Conservation (phyloP, 2,113 vertebrate species). For the Aythya baeri region DNA sequence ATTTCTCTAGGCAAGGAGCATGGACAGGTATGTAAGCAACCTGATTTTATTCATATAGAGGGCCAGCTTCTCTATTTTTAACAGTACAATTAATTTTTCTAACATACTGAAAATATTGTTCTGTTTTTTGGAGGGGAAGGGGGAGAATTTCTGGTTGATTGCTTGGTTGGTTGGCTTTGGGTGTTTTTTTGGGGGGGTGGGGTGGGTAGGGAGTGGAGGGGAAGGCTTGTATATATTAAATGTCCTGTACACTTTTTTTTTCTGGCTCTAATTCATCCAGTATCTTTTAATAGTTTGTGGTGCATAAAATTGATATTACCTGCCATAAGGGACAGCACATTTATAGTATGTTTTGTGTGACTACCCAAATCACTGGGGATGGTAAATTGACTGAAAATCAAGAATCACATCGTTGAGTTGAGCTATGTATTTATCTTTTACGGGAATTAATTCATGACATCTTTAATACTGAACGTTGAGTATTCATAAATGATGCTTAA, state of each 20-base stretch:
- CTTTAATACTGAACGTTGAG: neutral
- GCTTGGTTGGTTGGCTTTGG: too few relatives aligned
- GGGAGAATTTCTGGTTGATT: too few relatives aligned
- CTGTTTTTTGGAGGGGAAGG: neutral
- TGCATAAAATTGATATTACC: neutral
- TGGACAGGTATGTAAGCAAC: neutral
- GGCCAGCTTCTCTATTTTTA: neutral
- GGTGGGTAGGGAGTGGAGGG: too few relatives aligned
- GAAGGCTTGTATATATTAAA: neutral
- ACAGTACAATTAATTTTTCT: neutral
- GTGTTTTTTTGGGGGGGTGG: neutral
- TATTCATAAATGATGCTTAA: neutral
- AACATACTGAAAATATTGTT: neutral
- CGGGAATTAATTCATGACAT: neutral
- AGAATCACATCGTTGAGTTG: neutral
- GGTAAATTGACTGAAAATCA: neutral
- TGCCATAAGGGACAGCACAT: neutral
- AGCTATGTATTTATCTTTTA: neutral
- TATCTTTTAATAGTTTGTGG: neutral
- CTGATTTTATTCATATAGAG: neutral
- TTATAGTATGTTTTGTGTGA: neutral
- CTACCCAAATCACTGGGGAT: neutral
- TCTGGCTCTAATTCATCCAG: neutral
- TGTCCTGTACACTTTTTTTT: neutral
- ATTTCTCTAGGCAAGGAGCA: neutral